phyloP scores from a whole-genome alignment of 2,113 vertebrate genomes.

The Gasterosteus aculeatus region DNA sequence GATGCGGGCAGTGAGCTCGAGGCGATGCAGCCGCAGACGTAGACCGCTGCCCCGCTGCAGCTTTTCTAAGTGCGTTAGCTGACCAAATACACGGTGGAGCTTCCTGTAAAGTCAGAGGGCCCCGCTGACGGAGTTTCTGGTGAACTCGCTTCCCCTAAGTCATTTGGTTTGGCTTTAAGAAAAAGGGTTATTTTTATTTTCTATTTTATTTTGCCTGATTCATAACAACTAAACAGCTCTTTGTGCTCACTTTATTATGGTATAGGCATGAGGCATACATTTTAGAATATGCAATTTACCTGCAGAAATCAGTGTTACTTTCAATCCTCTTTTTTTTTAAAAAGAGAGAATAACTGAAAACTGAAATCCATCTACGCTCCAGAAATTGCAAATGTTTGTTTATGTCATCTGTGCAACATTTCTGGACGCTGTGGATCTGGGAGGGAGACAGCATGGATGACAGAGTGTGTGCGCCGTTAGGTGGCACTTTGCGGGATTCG shows the following conservation, averaged over 20 bases:
- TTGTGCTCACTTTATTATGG: background rate
- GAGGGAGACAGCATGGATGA: background rate
- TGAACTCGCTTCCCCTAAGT: background rate
- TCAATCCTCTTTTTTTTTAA: background rate
- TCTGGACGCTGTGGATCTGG: background rate
- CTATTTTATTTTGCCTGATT: background rate
- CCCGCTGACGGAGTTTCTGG: background rate
- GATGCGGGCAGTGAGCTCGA: background rate
- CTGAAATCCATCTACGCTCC: background rate
- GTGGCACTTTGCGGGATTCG: conserved; percentile 16
- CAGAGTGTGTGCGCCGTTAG: conserved; percentile 9
- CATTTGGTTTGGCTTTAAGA: background rate
- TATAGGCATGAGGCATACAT: too few species aligned
- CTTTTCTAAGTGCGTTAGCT: background rate
- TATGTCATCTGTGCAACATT: conserved; percentile 23
- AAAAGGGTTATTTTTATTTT: background rate
- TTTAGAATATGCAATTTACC: background rate
- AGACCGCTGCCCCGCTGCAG: background rate
- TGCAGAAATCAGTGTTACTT: background rate
- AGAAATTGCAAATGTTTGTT: conserved; percentile 7
- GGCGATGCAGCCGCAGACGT: background rate
- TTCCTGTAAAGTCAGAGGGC: background rate
- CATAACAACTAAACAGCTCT: background rate
- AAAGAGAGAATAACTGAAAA: background rate
- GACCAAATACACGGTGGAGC: background rate